A percentile compares a stretch with the other conserved stretches of the same genome.
phyloP scores from a whole-genome alignment of 2,113 vertebrate species.

The Melanocharis versteri region DNA sequence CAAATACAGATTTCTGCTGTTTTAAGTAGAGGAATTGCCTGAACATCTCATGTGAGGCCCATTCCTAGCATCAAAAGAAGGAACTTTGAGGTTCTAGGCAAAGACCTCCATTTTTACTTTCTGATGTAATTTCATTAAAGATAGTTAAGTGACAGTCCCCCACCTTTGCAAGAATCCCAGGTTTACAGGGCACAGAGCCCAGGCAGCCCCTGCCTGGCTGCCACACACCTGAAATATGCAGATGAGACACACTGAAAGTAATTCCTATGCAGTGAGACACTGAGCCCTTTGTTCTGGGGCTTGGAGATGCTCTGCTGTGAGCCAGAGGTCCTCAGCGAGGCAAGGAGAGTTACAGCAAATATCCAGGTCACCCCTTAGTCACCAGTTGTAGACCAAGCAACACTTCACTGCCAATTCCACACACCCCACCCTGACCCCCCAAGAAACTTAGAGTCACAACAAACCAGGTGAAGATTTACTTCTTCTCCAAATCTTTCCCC shows the following conservation, averaged over 20 bases:
- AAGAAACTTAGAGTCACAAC: neutral
- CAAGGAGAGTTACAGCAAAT: neutral
- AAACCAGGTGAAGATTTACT: neutral
- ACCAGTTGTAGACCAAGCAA: neutral
- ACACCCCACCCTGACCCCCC: rapidly evolving
- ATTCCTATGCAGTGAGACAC: neutral
- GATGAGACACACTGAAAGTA: neutral
- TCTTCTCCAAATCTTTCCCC: neutral
- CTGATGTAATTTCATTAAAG: neutral
- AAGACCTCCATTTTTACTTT: neutral
- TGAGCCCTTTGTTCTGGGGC: neutral
- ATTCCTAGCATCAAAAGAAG: neutral
- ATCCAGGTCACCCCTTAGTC: neutral
- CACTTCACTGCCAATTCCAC: neutral
- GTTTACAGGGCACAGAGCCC: neutral
- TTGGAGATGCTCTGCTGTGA: neutral
- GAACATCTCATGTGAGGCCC: neutral
- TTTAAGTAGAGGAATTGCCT: neutral
- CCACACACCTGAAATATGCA: neutral
- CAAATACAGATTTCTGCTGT: neutral
- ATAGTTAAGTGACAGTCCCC: neutral
- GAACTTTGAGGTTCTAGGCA: neutral
- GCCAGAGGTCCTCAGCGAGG: neutral
- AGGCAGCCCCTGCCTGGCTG: neutral
- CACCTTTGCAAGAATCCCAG: too few relatives aligned